Evolutionary conservation across 2,797 vertebrate species (phyloP).

Genomic region (Scomberomorus guttatus): DNA sequence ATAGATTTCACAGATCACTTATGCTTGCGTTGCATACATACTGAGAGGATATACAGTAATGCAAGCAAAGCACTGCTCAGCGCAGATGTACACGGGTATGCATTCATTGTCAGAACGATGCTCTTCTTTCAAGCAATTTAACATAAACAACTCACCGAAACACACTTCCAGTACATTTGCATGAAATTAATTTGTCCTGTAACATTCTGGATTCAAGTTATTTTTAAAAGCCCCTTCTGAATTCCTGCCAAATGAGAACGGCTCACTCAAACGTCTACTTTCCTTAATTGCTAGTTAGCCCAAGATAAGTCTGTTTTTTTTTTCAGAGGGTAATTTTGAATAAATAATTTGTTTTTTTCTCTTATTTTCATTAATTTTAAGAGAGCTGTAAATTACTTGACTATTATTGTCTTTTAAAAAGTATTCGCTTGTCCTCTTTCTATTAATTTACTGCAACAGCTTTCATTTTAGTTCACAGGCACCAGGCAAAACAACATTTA

Average conservation of each 20-base stretch:
- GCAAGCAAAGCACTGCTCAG: slow-evolving; percentile 48
- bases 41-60: slow-evolving; percentile 1
- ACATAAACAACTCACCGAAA: slow-evolving; percentile 49
- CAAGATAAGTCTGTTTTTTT: slow-evolving; percentile 12
- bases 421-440: neutral
- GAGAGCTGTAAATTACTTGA: neutral
- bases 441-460: neutral
- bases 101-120: slow-evolving; percentile 20
- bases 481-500: neutral
- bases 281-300: slow-evolving; percentile 56
- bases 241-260: slow-evolving; percentile 47
- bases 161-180: slow-evolving; percentile 25
- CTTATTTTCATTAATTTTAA: slow-evolving; percentile 3
- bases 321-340: slow-evolving; percentile 20
- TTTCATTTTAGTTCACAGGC: neutral
- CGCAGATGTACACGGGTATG: slow-evolving; percentile 10
- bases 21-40: slow-evolving; percentile 61
- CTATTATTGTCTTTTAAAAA: neutral
- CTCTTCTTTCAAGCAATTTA: slow-evolving; percentile 27
- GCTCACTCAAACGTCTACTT: slow-evolving; percentile 51
- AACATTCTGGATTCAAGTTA: slow-evolving; percentile 27
- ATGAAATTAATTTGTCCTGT: slow-evolving; percentile 20
- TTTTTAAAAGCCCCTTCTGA: slow-evolving; percentile 53
- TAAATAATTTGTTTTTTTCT: neutral
- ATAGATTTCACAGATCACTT: slow-evolving; percentile 37